Evolutionary conservation across 2,888 invertebrate genomes (phyloP).

Genomic region (Hedychridium roseum): DNA sequence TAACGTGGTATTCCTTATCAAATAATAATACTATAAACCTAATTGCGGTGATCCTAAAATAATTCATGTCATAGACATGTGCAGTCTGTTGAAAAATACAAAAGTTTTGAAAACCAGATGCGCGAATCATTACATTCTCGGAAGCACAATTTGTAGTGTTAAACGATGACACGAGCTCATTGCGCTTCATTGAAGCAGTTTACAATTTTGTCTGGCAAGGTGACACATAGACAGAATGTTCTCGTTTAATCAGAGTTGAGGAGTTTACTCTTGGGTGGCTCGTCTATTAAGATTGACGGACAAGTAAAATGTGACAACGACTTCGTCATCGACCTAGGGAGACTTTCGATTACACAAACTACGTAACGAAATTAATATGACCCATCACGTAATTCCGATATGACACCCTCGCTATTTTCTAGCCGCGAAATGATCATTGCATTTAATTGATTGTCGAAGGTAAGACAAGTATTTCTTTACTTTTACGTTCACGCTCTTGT

Average conservation of each 20-base stretch:
- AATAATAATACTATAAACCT: too few relatives aligned
- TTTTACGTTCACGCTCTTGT: too few relatives aligned
- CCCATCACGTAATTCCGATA: slow-evolving; percentile 37
- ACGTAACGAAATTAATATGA: slow-evolving; percentile 39
- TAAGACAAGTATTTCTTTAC: too few relatives aligned
- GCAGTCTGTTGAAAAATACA: too few relatives aligned
- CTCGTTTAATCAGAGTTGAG: slow-evolving; percentile 21
- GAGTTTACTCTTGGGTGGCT: slow-evolving; percentile 33
- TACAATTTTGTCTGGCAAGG: slow-evolving; percentile 17
- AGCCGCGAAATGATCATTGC: too few relatives aligned
- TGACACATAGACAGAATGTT: neutral
- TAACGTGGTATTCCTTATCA: too few relatives aligned
- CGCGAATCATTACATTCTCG: slow-evolving; percentile 12
- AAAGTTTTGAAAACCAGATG: neutral
- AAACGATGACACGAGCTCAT: slow-evolving; percentile 32
- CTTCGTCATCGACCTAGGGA: slow-evolving; percentile 29
- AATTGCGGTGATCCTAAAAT: too few relatives aligned
- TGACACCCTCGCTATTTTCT: slow-evolving; percentile 8
- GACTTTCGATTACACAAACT: slow-evolving; percentile 26
- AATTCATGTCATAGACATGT: too few relatives aligned
- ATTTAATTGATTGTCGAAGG: too few relatives aligned
- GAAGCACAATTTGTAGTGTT: slow-evolving; percentile 27
- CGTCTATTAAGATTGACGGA: slow-evolving; percentile 42
- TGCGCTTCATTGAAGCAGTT: slow-evolving; percentile 31
- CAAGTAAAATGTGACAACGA: slow-evolving; percentile 33